Evolutionary conservation across 2,888 invertebrate species (phyloP).

Genomic region (Morpho deidamia): DNA sequence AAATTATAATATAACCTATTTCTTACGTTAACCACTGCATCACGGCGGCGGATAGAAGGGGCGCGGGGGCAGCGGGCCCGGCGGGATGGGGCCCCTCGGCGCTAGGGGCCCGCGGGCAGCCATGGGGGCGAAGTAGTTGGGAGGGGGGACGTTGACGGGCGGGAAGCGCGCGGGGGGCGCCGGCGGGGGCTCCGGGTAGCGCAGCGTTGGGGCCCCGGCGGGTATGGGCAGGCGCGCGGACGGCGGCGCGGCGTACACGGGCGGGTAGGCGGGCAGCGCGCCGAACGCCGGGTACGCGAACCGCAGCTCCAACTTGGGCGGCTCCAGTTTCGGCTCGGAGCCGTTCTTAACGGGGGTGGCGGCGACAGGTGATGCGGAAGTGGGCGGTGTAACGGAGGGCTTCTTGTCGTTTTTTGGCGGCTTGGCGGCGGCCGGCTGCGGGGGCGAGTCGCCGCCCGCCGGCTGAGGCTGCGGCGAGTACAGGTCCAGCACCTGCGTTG

Average conservation of each 20-base stretch:
- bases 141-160: conserved; percentile 61
- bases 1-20: conserved; percentile 42
- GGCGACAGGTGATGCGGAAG: conserved; percentile 68
- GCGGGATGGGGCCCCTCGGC: conserved; percentile 33
- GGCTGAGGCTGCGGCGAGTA: conserved; percentile 87
- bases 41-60: conserved; percentile 69
- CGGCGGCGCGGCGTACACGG: conserved; percentile 64
- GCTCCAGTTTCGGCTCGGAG: conserved; percentile 50
- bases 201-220: conserved; percentile 38
- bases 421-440: conserved; percentile 58
- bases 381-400: conserved; percentile 68
- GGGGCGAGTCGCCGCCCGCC: conserved; percentile 83
- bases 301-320: conserved; percentile 52
- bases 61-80: conserved; percentile 45
- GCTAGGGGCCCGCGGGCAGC: conserved; percentile 47
- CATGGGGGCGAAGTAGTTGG: conserved; percentile 52
- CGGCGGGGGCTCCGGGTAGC: conserved; percentile 67
- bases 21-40: conserved; percentile 31
- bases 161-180: conserved; percentile 47
- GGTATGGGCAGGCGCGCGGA: conserved; percentile 37
- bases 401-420: conserved; percentile 77
- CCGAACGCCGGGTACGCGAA: conserved; percentile 52
- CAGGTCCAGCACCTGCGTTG: conserved; percentile 85
- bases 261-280: conserved; percentile 58
- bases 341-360: conserved; percentile 66